Conservation (phyloP, 1,140 invertebrate genomes). For the Centruroides vittatus region DNA sequence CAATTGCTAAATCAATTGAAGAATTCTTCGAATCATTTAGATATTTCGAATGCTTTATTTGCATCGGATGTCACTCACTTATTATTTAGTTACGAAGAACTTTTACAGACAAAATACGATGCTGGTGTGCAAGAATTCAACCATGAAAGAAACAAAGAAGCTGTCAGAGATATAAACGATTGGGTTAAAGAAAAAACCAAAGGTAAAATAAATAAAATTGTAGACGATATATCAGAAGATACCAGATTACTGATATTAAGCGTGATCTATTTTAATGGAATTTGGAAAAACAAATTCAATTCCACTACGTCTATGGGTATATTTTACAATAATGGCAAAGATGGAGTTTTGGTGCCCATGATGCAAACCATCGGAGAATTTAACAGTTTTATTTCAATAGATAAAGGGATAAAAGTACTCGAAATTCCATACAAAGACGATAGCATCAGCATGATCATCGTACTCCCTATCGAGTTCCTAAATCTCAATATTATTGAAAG, state of each 20-base stretch:
- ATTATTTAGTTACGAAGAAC: background rate
- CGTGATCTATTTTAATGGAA: constrained; percentile 59
- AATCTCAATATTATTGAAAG: constrained; percentile 21
- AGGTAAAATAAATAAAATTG: constrained; percentile 45
- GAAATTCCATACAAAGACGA: constrained; percentile 54
- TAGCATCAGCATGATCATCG: constrained; percentile 51
- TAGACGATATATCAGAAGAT: constrained; percentile 31
- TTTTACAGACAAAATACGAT: background rate
- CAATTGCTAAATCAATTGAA: background rate
- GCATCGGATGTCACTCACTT: background rate
- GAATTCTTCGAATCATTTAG: background rate
- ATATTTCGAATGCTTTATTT: background rate
- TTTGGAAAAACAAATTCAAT: constrained; percentile 57
- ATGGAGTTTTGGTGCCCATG: background rate
- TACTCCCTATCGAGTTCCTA: constrained; percentile 40
- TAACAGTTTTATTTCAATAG: background rate
- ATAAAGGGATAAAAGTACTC: constrained; percentile 39
- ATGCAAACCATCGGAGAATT: background rate
- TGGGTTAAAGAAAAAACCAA: constrained; percentile 50
- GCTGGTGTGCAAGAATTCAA: background rate
- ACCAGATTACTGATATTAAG: constrained; percentile 57
- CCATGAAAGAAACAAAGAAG: constrained; percentile 16
- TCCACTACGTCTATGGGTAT: constrained; percentile 20
- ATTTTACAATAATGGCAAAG: constrained; percentile 45
- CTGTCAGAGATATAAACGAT: constrained; percentile 42